These are phyloP conservation scores for Phyllotreta striolata DNA, from an alignment of 2,888 invertebrate species.

Conservation along the genomic window DNA sequence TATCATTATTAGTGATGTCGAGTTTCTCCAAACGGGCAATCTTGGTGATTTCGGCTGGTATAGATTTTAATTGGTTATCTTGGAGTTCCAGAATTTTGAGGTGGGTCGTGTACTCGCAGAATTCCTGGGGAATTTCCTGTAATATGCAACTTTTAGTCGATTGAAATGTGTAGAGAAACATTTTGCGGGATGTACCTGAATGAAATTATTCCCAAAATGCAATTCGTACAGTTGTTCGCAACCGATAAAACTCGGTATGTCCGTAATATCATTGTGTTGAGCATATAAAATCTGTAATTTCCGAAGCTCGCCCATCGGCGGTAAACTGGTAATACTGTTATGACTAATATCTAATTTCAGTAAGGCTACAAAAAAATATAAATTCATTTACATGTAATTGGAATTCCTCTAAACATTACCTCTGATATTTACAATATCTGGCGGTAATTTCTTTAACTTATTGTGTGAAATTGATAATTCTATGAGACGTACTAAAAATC, in stretches of 20 bases:
- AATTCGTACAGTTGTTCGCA: constrained; percentile 81
- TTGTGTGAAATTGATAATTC: constrained; percentile 79
- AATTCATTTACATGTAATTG: not conserved
- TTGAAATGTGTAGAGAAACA: constrained; percentile 1
- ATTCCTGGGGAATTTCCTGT: constrained; percentile 74
- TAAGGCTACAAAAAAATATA: constrained; percentile 64
- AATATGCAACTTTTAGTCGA: constrained; percentile 37
- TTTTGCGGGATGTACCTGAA: constrained; percentile 65
- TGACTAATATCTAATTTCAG: constrained; percentile 77
- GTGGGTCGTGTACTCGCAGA: constrained; percentile 76
- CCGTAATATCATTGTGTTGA: constrained; percentile 81
- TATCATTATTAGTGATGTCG: constrained; percentile 81
- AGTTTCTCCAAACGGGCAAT: constrained; percentile 80
- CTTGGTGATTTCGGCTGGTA: constrained; percentile 82
- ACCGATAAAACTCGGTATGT: constrained; percentile 79
- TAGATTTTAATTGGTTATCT: constrained; percentile 78
- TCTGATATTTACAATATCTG: constrained; percentile 83
- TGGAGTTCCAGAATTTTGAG: constrained; percentile 79
- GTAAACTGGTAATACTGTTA: constrained; percentile 72
- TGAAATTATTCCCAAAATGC: constrained; percentile 83
- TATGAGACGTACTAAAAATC: constrained; percentile 80
- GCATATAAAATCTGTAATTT: constrained; percentile 79
- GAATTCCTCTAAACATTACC: constrained; percentile 63
- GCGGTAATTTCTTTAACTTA: constrained; percentile 76
- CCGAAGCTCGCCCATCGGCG: constrained; percentile 75